Evolutionary conservation across 2,113 vertebrate species (phyloP), one percentile per base, ranked within the genome.

Genomic region (Nyctereutes procyonoides): DNA sequence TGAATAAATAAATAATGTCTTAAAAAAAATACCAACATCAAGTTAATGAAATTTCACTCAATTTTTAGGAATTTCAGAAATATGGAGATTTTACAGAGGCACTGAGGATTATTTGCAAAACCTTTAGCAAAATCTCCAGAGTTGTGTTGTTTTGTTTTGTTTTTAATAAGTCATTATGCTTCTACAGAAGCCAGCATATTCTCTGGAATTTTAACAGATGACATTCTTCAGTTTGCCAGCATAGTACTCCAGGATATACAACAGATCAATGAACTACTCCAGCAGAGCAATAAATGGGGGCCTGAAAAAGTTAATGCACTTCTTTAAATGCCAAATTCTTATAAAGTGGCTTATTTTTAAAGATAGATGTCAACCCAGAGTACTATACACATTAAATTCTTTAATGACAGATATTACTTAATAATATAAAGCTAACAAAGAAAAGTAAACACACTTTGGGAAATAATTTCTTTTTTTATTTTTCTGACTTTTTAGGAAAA

Each of bases 301-400:
- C 24, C 55, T 82, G 65, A 56, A 94, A 94, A 97, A 77, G 17
- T 86, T 88, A 91, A 94, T 91, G 83, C 6, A 35, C n/a, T 10
- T 48, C 15, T 73, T 69, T 71, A 73, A 65, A 51, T 80, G 62
- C 89, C 88, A 87, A 74, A 58, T 55, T 85, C 90, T 95, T 93
- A 95, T 86, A 86, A 96, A 91, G 81, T 74, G 17, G 8, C 19
- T 74, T 74, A 81, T n/a, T 93, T 93, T 71, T 93, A 93, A 97
- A 74, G 43, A 88, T 16, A 81, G 43, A 71, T 74, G 53, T 82
- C 81, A 95, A 51, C 22, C 6, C 3, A 69, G 48, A 92, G 35
- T 32, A 90, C 56, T 71, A 56, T 20, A 83, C 2, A 81, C 6
- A n/a, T 69, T 65, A 69, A 26, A 77, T 77, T 82, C 82, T 48